phyloP scores from a whole-genome alignment of 2,113 vertebrate species.

The Oryzias melastigma region DNA sequence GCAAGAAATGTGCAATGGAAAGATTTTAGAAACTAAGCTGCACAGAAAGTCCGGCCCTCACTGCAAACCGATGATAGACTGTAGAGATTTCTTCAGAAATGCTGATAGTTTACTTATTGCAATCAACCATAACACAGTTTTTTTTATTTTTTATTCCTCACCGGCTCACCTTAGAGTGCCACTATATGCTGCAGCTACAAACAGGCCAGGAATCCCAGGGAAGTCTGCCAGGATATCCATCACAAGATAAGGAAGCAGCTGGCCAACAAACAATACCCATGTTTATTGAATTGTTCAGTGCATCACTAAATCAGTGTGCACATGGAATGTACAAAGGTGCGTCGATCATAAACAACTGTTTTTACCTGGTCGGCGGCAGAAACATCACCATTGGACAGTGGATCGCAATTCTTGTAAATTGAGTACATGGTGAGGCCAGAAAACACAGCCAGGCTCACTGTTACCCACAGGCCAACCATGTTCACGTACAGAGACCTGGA shows the following conservation, averaged over 20 bases:
- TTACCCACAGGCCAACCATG: conserved; percentile 78
- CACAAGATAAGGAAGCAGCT: conserved; percentile 94
- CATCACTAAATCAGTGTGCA: no score
- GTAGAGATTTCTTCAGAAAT: no score
- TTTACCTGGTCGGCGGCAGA: conserved; percentile 73
- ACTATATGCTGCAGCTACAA: conserved; percentile 95
- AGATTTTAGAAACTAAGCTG: not conserved
- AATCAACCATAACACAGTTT: not conserved
- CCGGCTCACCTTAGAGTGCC: conserved; percentile 90
- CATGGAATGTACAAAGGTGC: no score
- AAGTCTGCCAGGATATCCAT: conserved; percentile 88
- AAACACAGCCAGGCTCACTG: conserved; percentile 76
- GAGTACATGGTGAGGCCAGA: conserved; percentile 80
- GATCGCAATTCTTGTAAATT: conserved; percentile 80
- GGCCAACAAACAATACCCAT: conserved; percentile 24
- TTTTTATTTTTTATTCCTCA: conserved; percentile 3
- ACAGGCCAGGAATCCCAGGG: conserved; percentile 92
- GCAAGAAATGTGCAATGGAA: conserved; percentile 34
- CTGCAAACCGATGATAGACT: not conserved
- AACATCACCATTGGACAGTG: conserved; percentile 67
- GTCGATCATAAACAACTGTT: no score
- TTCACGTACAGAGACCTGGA: conserved; percentile 79
- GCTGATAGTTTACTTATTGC: no score
- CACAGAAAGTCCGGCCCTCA: not conserved
- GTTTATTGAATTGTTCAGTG: not conserved